Percentiles rank a stretch among this genome's conserved stretches.
phyloP scores from a whole-genome alignment of 2,888 invertebrate genomes.

The Diploptera punctata region DNA sequence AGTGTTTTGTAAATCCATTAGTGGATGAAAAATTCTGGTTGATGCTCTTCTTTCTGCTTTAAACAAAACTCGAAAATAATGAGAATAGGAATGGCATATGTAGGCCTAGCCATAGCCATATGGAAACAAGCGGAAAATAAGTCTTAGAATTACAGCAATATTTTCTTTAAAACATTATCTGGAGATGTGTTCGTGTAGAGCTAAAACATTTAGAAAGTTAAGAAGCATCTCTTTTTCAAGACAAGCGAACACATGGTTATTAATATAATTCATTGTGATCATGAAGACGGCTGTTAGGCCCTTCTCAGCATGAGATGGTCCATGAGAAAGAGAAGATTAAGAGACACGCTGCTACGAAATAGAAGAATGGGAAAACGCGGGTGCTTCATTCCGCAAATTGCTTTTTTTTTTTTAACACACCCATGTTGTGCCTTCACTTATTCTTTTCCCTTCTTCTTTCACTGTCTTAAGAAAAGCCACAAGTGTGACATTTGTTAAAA shows the following conservation, averaged over 20 bases:
- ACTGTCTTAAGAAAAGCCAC: neutral
- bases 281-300: neutral
- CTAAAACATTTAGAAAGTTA: too few relatives aligned
- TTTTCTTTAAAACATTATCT: too few relatives aligned
- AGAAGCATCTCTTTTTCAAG: too few relatives aligned
- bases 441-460: neutral
- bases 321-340: neutral
- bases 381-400: neutral
- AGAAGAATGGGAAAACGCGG: neutral
- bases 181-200: too few relatives aligned
- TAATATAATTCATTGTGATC: too few relatives aligned
- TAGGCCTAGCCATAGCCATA: neutral
- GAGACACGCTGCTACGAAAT: neutral
- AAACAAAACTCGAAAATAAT: neutral
- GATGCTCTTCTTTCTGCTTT: neutral
- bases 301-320: neutral
- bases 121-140: too few relatives aligned
- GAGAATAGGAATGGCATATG: neutral
- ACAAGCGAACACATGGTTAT: too few relatives aligned
- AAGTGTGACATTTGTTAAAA: neutral
- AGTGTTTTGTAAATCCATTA: slow-evolving; percentile 34
- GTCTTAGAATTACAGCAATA: too few relatives aligned
- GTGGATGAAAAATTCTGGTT: neutral
- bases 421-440: neutral
- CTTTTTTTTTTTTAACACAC: neutral